These are phyloP conservation scores for Pachypanchax playfairii DNA, from an alignment of 2,113 vertebrate genomes.

Conservation along the genomic window DNA sequence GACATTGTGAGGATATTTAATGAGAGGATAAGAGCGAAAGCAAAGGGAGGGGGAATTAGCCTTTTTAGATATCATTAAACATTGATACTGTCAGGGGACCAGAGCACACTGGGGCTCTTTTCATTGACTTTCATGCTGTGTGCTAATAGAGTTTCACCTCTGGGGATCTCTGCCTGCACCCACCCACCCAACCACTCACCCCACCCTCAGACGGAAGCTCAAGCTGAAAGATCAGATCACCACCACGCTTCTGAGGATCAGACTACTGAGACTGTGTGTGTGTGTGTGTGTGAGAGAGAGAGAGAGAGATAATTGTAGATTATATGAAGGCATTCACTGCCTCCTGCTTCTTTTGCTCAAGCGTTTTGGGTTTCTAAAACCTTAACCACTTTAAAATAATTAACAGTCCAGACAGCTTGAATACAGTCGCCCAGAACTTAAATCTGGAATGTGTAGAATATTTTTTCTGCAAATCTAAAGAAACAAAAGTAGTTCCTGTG, in stretches of 20 bases:
- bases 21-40: constrained; percentile 57
- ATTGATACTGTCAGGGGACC: constrained; percentile 74
- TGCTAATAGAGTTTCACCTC: constrained; percentile 76
- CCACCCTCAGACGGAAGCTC: constrained; percentile 15
- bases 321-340: constrained; percentile 30
- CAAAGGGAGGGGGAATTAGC: constrained; percentile 52
- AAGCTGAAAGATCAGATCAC: constrained; percentile 50
- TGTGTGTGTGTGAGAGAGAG: constrained; percentile 6
- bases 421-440: no score
- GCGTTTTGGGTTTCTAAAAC: no score
- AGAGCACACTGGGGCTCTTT: constrained; percentile 63
- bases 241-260: constrained; percentile 58
- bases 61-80: constrained; percentile 80
- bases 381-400: no score
- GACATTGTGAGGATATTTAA: constrained; percentile 66
- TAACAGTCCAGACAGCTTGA: no score
- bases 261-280: constrained; percentile 42
- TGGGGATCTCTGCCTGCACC: constrained; percentile 44
- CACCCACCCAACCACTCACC: constrained; percentile 15
- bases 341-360: constrained; percentile 19
- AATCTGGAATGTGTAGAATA: no score
- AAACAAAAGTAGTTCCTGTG: no score
- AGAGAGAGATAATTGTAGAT: constrained; percentile 13
- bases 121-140: constrained; percentile 72
- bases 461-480: no score